Percentiles rank a stretch among this genome's conserved stretches.
These are phyloP conservation scores for Ranitomeya imitator DNA, from an alignment of 2,113 vertebrate species.

Conservation along the genomic window DNA sequence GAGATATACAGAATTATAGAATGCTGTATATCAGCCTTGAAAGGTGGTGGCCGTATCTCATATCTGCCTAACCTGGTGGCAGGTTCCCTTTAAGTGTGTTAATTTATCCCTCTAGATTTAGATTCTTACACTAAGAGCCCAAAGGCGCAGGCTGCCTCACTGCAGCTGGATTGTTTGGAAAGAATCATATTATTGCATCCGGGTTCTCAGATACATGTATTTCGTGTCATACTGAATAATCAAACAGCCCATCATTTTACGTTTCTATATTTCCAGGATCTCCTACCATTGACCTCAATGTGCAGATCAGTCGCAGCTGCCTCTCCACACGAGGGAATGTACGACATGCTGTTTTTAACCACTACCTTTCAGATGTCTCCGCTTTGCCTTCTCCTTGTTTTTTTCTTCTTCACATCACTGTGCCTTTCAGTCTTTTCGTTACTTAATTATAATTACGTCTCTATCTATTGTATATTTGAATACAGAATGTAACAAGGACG, in stretches of 20 bases:
- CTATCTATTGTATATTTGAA: neutral
- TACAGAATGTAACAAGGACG: neutral
- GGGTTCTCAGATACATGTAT: neutral
- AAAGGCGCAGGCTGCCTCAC: neutral
- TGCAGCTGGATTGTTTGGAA: neutral
- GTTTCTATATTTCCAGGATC: constrained; percentile 7
- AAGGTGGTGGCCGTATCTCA: too few relatives aligned
- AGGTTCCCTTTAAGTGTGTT: neutral
- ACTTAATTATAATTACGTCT: neutral
- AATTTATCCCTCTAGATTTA: neutral
- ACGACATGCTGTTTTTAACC: neutral
- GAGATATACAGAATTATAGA: too few relatives aligned
- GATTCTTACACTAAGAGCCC: neutral
- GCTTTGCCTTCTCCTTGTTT: neutral
- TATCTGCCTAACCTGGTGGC: too few relatives aligned
- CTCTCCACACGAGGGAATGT: neutral
- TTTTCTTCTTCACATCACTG: neutral
- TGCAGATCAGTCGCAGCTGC: constrained; percentile 28
- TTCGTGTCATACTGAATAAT: neutral
- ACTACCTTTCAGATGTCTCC: constrained; percentile 15
- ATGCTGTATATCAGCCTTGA: too few relatives aligned
- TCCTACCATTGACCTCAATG: constrained; percentile 32
- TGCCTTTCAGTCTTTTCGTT: neutral
- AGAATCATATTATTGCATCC: neutral
- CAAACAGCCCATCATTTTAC: constrained; percentile 7